Evolutionary conservation across 2,113 vertebrate genomes (phyloP).

Genomic region (Sphyrna mokarran): DNA sequence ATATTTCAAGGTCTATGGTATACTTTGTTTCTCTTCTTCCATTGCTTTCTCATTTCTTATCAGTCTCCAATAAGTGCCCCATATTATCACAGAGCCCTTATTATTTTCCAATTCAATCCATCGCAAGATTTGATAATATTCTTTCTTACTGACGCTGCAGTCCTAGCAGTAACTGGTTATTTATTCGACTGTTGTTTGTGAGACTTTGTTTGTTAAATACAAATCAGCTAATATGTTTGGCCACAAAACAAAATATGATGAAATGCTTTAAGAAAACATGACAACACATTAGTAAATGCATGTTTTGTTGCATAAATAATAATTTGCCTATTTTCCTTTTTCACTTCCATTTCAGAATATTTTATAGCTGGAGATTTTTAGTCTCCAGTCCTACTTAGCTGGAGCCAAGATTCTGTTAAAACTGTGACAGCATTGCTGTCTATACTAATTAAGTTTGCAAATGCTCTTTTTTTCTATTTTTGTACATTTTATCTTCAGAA

Average conservation of each 20-base stretch:
- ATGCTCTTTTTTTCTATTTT: not conserved
- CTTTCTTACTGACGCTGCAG: not conserved
- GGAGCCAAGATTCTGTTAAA: not conserved
- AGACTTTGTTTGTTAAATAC: not conserved
- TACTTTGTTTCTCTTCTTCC: not conserved
- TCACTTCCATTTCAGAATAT: not conserved
- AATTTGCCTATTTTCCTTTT: not conserved
- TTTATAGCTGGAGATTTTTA: not conserved
- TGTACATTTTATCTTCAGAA: not conserved
- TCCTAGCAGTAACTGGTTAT: not conserved
- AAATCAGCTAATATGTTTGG: not conserved
- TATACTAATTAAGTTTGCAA: not conserved
- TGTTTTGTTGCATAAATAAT: not conserved
- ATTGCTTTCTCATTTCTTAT: not conserved
- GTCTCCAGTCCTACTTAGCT: not conserved
- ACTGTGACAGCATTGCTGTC: not conserved
- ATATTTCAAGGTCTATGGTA: not conserved
- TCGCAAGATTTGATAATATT: not conserved
- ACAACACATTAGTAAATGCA: not conserved
- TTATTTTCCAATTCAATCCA: not conserved
- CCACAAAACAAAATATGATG: not conserved
- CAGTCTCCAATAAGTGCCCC: not conserved
- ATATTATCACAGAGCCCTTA: not conserved
- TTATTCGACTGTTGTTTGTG: not conserved
- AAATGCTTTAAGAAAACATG: not conserved